Evolutionary conservation across 2,113 vertebrate genomes (phyloP).

Genomic region (Ranitomeya imitator): DNA sequence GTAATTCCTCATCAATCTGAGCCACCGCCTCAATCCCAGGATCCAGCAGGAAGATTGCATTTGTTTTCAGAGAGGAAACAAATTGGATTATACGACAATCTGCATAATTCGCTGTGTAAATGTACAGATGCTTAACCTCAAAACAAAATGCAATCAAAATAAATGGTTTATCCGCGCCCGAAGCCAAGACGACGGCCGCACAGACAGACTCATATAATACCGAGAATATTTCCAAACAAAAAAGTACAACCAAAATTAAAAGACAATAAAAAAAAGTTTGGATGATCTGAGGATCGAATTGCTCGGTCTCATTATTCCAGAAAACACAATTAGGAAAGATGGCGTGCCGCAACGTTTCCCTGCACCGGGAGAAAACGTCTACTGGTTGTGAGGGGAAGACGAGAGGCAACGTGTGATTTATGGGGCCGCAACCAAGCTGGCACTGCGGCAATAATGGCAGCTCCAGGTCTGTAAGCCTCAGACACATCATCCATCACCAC

Average conservation of each 20-base stretch:
- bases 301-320: not conserved
- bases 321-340: not conserved
- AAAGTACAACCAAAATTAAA: constrained; percentile 5
- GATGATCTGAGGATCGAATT: not conserved
- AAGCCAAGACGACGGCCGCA: not conserved
- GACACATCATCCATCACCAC: too few species aligned
- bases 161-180: constrained; percentile 34
- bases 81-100: constrained; percentile 48
- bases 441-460: too few species aligned
- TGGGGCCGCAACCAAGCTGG: too few species aligned
- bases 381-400: not conserved
- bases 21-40: not conserved
- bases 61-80: constrained; percentile 33
- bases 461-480: too few species aligned
- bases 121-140: constrained; percentile 52
- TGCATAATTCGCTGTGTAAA: constrained; percentile 51
- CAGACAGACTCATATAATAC: not conserved
- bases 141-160: constrained; percentile 52
- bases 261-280: not conserved
- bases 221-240: not conserved
- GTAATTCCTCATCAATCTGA: not conserved
- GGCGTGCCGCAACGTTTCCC: not conserved
- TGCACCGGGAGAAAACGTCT: not conserved
- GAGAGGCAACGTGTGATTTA: not conserved
- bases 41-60: constrained; percentile 22